A percentile compares a stretch with the other conserved stretches of the same genome.
Evolutionary conservation across 2,797 vertebrate species (phyloP).

Genomic region (Anas bahamensis): DNA sequence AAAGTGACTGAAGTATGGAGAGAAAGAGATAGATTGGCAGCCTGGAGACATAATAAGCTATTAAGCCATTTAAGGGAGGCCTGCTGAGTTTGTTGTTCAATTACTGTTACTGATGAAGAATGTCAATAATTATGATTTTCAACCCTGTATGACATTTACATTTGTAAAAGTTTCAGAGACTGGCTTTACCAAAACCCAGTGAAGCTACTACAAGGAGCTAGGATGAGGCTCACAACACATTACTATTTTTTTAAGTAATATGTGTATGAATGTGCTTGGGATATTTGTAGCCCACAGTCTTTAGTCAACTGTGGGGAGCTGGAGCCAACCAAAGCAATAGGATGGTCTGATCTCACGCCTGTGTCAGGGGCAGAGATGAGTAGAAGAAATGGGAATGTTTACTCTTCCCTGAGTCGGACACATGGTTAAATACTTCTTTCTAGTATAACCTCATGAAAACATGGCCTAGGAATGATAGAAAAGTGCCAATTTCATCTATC

Average conservation of each 20-base stretch:
- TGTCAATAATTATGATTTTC: conserved; percentile 53
- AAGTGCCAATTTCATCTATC: background rate
- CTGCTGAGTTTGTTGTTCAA: conserved; percentile 48
- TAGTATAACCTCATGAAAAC: background rate
- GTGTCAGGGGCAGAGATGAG: background rate
- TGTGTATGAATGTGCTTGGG: background rate
- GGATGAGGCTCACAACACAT: background rate
- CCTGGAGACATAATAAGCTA: conserved; percentile 49
- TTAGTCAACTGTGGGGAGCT: background rate
- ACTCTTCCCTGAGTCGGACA: background rate
- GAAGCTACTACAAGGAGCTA: background rate
- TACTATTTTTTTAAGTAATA: background rate
- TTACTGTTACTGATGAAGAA: conserved; percentile 50
- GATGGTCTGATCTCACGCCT: background rate
- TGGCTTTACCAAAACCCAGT: conserved; percentile 6
- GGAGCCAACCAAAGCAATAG: background rate
- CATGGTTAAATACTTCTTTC: background rate
- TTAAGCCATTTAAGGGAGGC: conserved; percentile 51
- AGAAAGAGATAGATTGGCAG: conserved; percentile 27
- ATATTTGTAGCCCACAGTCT: background rate
- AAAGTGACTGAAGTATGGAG: conserved; percentile 48
- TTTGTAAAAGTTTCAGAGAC: background rate
- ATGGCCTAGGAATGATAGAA: background rate
- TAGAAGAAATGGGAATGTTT: background rate
- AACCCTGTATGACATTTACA: background rate